Base-by-base conservation (phyloP, 2,113 vertebrate species). In the Ciconia maguari region DNA sequence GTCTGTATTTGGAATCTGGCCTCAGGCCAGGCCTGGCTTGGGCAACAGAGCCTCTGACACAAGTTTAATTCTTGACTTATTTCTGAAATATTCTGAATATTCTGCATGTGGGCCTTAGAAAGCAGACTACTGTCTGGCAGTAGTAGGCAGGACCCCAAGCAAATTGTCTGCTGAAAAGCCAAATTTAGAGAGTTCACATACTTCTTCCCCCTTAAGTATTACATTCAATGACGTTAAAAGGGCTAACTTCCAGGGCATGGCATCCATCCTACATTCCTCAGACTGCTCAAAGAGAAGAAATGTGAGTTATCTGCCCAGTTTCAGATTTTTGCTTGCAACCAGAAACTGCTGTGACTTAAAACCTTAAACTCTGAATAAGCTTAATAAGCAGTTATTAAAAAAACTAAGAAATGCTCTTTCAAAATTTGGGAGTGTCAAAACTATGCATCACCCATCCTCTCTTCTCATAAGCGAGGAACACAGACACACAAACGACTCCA, bases 401-500 rank as follows among this genome's bases (percentile, higher is more conserved):
- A 82, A 72, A 54, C 64, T 54, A 52, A 58, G 20, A 66, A 51
- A 61, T 22, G 7, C 4, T 14, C 4, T 76, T 16, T 17, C 36
- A 76, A 38, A 41, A 64, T 12, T 2, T 34, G 44, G 15, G 20
- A 55, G 58, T 8, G 11, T 38, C 8, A 3, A 52, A 87, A 38
- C 8, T 15, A 10, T 7, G 2, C 10, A 19, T 29, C 6, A 11
- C 38, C 13, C 51, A 83, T 8, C 7, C 27, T 38, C 14, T 32
- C 25, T 36, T 78, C 49, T 46, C 1, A 0, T 8, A 34, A 69
- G 38, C 0, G 1, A 69, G 52, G 30, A 41, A 16, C 38, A 34
- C 0, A 0, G 66, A 24, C 30, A 21, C 34, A 30, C 24, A 13
- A 11, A 16, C 0, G 0, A 34, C 34, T 68, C 42, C 38, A 26